Percentiles rank a stretch among this genome's conserved stretches.
Conservation (phyloP, 2,797 vertebrate genomes). For the Galago senegalensis region DNA sequence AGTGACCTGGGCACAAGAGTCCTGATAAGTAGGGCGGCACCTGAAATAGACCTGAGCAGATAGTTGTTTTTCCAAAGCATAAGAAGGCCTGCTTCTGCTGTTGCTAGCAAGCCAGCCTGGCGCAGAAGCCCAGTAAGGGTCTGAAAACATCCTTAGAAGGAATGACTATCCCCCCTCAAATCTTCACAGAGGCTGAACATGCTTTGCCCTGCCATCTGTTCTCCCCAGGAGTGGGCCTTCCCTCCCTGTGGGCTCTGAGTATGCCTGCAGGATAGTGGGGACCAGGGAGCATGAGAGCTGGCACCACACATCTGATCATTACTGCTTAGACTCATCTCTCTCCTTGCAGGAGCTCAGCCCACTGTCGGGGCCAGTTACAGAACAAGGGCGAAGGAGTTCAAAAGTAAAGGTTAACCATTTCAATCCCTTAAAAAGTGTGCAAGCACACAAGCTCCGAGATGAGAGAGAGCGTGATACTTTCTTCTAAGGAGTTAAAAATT, state of each 20-base stretch:
- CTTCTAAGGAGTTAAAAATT: background rate
- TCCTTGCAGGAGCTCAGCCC: background rate
- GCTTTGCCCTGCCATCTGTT: background rate
- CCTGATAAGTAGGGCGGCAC: background rate
- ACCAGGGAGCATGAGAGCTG: background rate
- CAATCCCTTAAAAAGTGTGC: background rate
- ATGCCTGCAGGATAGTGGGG: background rate
- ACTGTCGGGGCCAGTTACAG: background rate
- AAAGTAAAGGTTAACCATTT: background rate
- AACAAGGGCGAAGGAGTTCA: background rate
- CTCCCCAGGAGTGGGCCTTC: background rate
- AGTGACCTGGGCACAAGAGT: background rate
- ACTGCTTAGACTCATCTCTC: background rate
- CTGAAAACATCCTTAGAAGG: background rate
- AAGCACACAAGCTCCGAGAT: background rate
- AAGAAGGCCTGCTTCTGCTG: background rate
- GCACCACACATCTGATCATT: background rate
- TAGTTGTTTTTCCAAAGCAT: background rate
- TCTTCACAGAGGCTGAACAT: background rate
- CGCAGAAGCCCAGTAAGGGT: background rate
- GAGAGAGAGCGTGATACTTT: background rate
- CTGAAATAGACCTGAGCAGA: background rate
- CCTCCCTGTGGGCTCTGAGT: background rate
- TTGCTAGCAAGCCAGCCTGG: background rate
- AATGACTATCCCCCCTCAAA: background rate